Base-by-base conservation (phyloP, 2,113 vertebrate genomes). In the Lampris incognitus region DNA sequence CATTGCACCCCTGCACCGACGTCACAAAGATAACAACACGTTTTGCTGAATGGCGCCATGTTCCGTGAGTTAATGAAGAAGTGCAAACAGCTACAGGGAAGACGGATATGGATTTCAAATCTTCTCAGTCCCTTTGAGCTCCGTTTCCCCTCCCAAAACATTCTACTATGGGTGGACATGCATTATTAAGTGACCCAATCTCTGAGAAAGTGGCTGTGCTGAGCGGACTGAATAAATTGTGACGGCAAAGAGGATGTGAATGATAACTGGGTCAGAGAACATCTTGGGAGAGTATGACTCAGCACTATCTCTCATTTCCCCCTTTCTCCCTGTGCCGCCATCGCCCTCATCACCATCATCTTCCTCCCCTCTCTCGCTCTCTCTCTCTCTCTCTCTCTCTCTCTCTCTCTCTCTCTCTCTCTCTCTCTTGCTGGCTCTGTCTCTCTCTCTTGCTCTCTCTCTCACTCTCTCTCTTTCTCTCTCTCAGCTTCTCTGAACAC, bases 261-360 rank as follows among this genome's bases (percentile, higher is more conserved):
- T 86, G 81, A 87, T 79, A 91, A 89, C 52, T 86, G 84, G 87
- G 87, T 89, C 89, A 90, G 80, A 8, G 65, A 84, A 56, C 72
- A 51, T 76, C 77, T 83, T 59, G 42, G 79, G 71, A 72, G 66
- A 78, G 71, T 61, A 69, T 89, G 89, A 90, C 83, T 88, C 87
- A 83, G 84, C 89, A 69, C 46, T 78, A 68, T 79, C 67, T 7
- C 74, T 67, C 69, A 51, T 72, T 79, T 79, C 77, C 54, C 60
- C 50, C 60, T 55, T 51, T 39, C 41, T 24, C 46, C 51, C 39
- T 41, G 24, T 24, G 24, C 24, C 24, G 24, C 24, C 24, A 24
- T 24, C 24, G 24, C 24, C 24, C 24, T 24, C 24, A 24, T 24
- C 24, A 24, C 24, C 24, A 24, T 24, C 24, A 24, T 24, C 24